Evolutionary conservation across 2,113 vertebrate genomes (phyloP).

Genomic region (Smithornis capensis): DNA sequence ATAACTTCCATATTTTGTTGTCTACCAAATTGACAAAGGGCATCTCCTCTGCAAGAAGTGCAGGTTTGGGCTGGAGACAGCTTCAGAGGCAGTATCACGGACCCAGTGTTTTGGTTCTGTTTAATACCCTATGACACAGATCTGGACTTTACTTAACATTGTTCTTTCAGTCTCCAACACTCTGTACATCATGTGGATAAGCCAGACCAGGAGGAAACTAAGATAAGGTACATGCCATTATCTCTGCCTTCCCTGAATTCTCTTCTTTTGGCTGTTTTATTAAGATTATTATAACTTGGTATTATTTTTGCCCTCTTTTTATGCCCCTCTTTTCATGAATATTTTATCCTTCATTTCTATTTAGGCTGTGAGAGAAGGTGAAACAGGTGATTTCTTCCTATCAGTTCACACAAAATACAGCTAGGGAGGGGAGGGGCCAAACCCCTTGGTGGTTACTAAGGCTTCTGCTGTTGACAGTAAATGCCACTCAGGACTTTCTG

Average conservation of each 20-base stretch:
- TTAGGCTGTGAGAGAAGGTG: neutral
- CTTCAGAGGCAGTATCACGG: neutral
- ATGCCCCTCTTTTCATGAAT: neutral
- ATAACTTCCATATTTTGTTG: neutral
- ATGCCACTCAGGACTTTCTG: neutral
- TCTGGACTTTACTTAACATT: neutral
- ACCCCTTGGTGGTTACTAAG: neutral
- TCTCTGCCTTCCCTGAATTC: neutral
- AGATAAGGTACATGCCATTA: neutral
- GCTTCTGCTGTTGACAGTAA: neutral
- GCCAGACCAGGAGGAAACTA: neutral
- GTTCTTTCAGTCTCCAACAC: neutral
- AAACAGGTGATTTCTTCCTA: neutral
- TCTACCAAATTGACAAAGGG: neutral
- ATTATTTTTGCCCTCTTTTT: neutral
- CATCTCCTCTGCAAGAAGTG: neutral
- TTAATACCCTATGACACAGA: neutral
- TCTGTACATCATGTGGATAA: neutral
- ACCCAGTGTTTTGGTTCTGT: neutral
- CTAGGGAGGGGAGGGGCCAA: neutral
- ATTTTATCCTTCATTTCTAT: slow-evolving; percentile 20
- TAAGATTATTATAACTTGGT: neutral
- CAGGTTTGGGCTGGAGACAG: neutral
- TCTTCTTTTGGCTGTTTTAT: neutral
- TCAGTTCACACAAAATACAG: neutral